phyloP scores from a whole-genome alignment of 2,888 invertebrate genomes.

The Microchrysa polita region DNA sequence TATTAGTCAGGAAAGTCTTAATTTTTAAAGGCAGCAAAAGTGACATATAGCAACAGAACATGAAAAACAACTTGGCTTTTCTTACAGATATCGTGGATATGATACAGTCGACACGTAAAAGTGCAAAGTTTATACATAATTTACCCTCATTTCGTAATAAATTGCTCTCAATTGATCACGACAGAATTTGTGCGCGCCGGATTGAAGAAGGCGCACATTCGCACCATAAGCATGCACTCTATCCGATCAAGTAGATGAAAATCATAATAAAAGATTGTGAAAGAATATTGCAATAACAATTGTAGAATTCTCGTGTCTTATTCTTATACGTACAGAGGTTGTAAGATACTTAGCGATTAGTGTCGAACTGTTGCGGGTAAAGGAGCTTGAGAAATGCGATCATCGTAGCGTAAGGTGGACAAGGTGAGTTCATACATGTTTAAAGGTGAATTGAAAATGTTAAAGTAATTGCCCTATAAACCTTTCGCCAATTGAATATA shows the following conservation, averaged over 20 bases:
- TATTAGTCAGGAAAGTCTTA: too few species aligned
- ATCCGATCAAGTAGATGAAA: too few species aligned
- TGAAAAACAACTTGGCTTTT: too few species aligned
- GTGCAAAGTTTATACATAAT: constrained; percentile 59
- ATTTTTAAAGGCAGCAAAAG: too few species aligned
- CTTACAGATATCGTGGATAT: constrained; percentile 42
- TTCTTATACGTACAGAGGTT: background rate
- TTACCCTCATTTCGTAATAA: constrained; percentile 66
- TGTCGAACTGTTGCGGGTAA: background rate
- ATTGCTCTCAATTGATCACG: constrained; percentile 66
- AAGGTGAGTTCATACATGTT: constrained; percentile 32
- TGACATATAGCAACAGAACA: too few species aligned
- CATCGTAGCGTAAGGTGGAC: constrained; percentile 14
- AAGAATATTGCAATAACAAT: constrained; percentile 6
- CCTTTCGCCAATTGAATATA: constrained; percentile 4
- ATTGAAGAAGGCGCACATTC: background rate
- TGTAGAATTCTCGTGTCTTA: background rate
- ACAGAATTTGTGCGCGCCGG: constrained; percentile 57
- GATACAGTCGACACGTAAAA: constrained; percentile 45
- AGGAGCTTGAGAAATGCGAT: constrained; percentile 17
- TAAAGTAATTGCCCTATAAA: constrained; percentile 11
- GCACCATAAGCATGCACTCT: too few species aligned
- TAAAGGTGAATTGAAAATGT: constrained; percentile 32
- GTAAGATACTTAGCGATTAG: background rate
- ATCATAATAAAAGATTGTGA: background rate